Evolutionary conservation across 1,140 invertebrate genomes (phyloP), one percentile per base, ranked within the genome.

Genomic region (Physella acuta): DNA sequence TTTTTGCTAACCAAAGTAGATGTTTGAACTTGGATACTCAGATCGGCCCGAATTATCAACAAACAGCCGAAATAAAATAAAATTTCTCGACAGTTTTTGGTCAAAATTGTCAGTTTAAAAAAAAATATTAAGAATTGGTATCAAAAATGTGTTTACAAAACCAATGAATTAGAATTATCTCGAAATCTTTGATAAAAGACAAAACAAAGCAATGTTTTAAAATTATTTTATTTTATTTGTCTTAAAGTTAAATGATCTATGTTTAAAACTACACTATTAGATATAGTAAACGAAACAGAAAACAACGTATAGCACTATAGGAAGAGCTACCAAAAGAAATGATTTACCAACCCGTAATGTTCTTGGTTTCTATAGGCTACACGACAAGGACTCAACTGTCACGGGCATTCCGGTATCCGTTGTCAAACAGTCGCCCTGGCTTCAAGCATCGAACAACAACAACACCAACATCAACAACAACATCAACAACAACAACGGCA

Each of bases 381-480:
- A 76, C 73, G 78, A 81, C 37, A 83, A 83, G 49, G 80, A 81
- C 60, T 71, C 74, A 30, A 61, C 75, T 31, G 67, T 79, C 4
- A 75, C 73, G 3, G 77, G 82, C 26, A 84, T 82, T 24, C 79
- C 80, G 5, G 80, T 82, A n/a, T 80, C 81, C 28, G 80, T 82
- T n/a, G 82, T 82, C 1, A 82, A 82, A 39, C 75, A 81, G 24
- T 75, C 80, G 28, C 76, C 73, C 39, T 70, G 68, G 70, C 33
- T 62, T 14, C 68, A 68, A 11, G 30, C 67, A 53, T 39, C 68
- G 61, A 71, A 67, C 56, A 71, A 70, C 64, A 70, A 62, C 44
- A 62, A 64, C 65, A 55, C 33, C 66, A 67, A 60, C 61, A 67
- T 11, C 44, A 37, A 30, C 36, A 73, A 55, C 49, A 73, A 37